A percentile compares a stretch with the other conserved stretches of the same genome.
These are phyloP conservation scores for Cephus sareptanus DNA, from an alignment of 2,888 invertebrate species.

Conservation along the genomic window DNA sequence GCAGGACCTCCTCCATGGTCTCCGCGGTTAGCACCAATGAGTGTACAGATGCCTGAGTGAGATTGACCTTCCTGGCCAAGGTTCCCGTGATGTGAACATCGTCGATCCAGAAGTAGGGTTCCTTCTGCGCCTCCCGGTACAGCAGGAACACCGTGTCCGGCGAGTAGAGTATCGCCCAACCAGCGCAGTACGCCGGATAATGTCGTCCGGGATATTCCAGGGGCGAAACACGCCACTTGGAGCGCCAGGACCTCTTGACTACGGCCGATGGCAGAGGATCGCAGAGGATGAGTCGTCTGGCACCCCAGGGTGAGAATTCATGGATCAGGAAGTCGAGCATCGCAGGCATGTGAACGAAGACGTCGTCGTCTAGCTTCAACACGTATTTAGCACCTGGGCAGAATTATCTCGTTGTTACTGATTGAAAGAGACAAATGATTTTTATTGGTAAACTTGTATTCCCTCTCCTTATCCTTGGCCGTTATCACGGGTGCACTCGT, in stretches of 20 bases:
- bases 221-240: conserved; percentile 82
- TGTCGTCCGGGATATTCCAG: conserved; percentile 73
- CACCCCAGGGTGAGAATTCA: conserved; percentile 72
- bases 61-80: conserved; percentile 69
- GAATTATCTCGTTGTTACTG: background rate
- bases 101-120: conserved; percentile 85
- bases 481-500: background rate
- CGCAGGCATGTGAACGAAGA: conserved; percentile 65
- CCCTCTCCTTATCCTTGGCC: background rate
- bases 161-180: conserved; percentile 77
- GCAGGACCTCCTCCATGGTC: conserved; percentile 53
- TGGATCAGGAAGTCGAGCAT: conserved; percentile 66
- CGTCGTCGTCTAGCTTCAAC: conserved; percentile 68
- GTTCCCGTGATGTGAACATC: conserved; percentile 84
- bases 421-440: background rate
- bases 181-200: conserved; percentile 83
- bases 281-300: conserved; percentile 74
- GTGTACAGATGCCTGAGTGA: conserved; percentile 70
- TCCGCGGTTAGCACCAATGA: conserved; percentile 62
- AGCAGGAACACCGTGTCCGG: conserved; percentile 72
- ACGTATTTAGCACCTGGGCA: conserved; percentile 63
- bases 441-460: background rate
- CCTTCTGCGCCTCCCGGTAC: conserved; percentile 71
- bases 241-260: conserved; percentile 74
- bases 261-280: conserved; percentile 67